Conservation (phyloP, 2,113 vertebrate genomes). For the Ploceus nigricollis region DNA sequence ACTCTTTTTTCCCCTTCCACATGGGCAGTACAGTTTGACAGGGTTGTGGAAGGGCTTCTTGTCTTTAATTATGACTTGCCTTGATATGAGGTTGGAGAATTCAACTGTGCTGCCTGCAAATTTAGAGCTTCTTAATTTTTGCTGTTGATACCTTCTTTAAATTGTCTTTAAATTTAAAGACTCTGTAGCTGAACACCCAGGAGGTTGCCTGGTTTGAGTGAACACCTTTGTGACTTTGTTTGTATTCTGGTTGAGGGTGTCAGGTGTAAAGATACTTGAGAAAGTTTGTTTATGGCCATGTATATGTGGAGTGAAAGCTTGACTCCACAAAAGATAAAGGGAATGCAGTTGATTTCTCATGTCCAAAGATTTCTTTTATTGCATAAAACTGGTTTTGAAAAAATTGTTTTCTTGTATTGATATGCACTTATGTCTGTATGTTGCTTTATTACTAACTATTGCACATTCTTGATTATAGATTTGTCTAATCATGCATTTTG, state of each 20-base stretch:
- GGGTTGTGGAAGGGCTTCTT: not conserved
- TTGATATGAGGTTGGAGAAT: not conserved
- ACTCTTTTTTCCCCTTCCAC: not conserved
- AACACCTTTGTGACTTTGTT: not conserved
- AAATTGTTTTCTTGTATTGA: not conserved
- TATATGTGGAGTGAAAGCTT: not conserved
- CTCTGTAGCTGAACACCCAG: not conserved
- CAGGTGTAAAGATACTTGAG: not conserved
- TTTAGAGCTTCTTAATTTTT: not conserved
- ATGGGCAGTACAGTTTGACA: not conserved
- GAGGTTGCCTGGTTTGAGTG: not conserved
- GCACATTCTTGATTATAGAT: not conserved
- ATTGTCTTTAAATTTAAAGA: not conserved
- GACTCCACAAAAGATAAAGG: not conserved
- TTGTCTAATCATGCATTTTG: not conserved
- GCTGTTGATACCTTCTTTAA: not conserved
- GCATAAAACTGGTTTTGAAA: not conserved
- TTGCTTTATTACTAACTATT: not conserved
- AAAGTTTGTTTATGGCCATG: not conserved
- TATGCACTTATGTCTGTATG: rapidly evolving
- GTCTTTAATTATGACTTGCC: not conserved
- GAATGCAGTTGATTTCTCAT: not conserved
- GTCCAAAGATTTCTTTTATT: not conserved
- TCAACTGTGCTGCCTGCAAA: not conserved
- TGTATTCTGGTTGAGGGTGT: not conserved